Evolutionary conservation across 1,140 invertebrate genomes (phyloP).

Genomic region (Papilio polytes): DNA sequence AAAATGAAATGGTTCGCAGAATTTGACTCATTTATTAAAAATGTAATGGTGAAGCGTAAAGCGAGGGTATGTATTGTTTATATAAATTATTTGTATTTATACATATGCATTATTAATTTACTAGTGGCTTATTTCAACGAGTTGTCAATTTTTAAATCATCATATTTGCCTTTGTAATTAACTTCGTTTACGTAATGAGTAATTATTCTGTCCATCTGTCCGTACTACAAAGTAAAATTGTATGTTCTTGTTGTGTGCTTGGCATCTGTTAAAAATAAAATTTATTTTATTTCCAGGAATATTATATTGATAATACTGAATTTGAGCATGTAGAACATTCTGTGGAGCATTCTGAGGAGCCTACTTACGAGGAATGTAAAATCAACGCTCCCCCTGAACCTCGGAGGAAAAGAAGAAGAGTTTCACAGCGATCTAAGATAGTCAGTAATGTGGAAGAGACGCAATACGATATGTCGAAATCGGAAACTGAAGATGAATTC

Average conservation of each 20-base stretch:
- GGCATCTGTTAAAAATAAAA: constrained; percentile 37
- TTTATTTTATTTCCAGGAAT: constrained; percentile 33
- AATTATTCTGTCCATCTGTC: no score
- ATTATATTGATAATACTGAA: constrained; percentile 32
- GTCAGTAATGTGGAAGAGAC: constrained; percentile 30
- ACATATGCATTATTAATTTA: no score
- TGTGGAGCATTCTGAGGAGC: constrained; percentile 17
- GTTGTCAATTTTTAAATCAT: no score
- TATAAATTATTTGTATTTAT: no score
- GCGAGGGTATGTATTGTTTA: not conserved
- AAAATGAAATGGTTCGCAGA: constrained; percentile 3
- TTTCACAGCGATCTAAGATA: constrained; percentile 29
- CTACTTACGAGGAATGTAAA: not conserved
- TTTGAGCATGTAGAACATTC: constrained; percentile 8
- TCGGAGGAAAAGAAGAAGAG: constrained; percentile 26
- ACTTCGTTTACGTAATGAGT: no score
- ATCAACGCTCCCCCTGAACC: constrained; percentile 7
- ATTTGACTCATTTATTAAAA: not conserved
- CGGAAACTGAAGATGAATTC: constrained; percentile 33
- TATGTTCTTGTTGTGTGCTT: not conserved
- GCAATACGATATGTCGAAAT: constrained; percentile 30
- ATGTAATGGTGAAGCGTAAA: constrained; percentile 3
- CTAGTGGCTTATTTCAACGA: no score
- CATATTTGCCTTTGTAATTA: no score
- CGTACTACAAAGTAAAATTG: no score